Evolutionary conservation across 2,113 vertebrate genomes (phyloP).

Genomic region (Aspiorhynchus laticeps): DNA sequence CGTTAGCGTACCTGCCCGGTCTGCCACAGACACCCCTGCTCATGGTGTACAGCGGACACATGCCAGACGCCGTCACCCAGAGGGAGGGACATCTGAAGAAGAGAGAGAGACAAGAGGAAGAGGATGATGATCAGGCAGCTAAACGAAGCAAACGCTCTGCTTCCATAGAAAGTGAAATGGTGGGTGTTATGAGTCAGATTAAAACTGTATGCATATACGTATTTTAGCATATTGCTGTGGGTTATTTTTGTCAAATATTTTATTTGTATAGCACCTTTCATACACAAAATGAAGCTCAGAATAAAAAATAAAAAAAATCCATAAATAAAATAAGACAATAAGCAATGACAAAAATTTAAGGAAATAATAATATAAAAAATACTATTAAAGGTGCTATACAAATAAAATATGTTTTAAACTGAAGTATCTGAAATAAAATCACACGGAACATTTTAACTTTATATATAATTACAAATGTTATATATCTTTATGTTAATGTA

Average conservation of each 20-base stretch:
- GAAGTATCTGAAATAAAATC: not conserved
- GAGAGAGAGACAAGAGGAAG: slow-evolving; percentile 58
- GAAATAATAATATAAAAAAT: not conserved
- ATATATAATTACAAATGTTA: not conserved
- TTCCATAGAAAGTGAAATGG: slow-evolving; percentile 56
- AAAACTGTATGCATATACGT: not conserved
- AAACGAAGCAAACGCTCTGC: slow-evolving; percentile 67
- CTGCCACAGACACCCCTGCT: slow-evolving; percentile 80
- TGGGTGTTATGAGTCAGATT: slow-evolving; percentile 44
- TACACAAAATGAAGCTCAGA: not conserved
- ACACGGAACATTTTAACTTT: not conserved
- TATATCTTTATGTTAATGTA: no score
- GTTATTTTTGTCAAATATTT: not conserved
- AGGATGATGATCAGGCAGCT: slow-evolving; percentile 64
- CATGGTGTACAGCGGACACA: slow-evolving; percentile 76
- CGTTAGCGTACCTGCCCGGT: slow-evolving; percentile 73
- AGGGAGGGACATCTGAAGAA: slow-evolving; percentile 55
- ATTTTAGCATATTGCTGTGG: not conserved
- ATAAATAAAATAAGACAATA: not conserved
- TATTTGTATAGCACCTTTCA: not conserved
- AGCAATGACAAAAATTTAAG: not conserved
- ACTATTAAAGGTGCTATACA: not conserved
- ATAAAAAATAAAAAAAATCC: not conserved
- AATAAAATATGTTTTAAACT: not conserved
- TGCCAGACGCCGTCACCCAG: not conserved